Percentiles rank a stretch among this genome's conserved stretches.
phyloP scores from a whole-genome alignment of 2,888 invertebrate genomes.

The Eristalinus aeneus region DNA sequence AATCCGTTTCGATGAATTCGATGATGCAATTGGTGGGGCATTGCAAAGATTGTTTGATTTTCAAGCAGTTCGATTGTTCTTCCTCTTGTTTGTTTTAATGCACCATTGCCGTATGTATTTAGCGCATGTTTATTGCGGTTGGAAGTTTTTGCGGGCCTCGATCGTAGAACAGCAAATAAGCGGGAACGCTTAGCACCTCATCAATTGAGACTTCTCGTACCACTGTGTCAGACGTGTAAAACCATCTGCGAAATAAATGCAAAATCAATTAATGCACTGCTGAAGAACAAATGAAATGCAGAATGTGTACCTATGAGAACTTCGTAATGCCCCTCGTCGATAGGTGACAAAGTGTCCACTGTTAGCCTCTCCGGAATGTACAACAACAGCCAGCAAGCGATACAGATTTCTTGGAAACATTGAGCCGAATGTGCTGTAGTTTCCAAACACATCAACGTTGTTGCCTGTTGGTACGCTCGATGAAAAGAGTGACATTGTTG shows the following conservation, averaged over 20 bases:
- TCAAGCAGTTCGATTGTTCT: conserved; percentile 31
- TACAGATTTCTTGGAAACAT: conserved; percentile 85
- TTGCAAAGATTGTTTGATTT: conserved; percentile 27
- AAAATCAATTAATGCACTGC: not conserved
- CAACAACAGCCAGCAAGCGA: conserved; percentile 91
- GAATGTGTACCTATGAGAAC: conserved; percentile 78
- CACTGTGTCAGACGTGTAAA: conserved; percentile 91
- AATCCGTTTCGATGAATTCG: conserved; percentile 35
- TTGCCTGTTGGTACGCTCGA: conserved; percentile 79
- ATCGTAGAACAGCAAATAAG: conserved; percentile 97
- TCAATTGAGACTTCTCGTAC: conserved; percentile 90
- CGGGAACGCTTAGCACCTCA: conserved; percentile 91
- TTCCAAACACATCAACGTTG: conserved; percentile 74
- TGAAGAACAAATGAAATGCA: not conserved
- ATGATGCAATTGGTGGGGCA: conserved; percentile 63
- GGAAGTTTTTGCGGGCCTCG: conserved; percentile 78
- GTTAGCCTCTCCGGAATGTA: conserved; percentile 93
- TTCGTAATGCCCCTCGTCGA: conserved; percentile 85
- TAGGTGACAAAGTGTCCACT: conserved; percentile 98
- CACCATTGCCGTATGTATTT: conserved; percentile 23
- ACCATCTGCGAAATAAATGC: conserved; percentile 84
- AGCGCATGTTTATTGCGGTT: conserved; percentile 40
- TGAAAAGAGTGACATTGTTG: conserved; percentile 80
- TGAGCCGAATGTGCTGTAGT: conserved; percentile 75
- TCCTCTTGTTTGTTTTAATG: not conserved